phyloP scores from a whole-genome alignment of 1,140 invertebrate species.

The Limonius californicus region DNA sequence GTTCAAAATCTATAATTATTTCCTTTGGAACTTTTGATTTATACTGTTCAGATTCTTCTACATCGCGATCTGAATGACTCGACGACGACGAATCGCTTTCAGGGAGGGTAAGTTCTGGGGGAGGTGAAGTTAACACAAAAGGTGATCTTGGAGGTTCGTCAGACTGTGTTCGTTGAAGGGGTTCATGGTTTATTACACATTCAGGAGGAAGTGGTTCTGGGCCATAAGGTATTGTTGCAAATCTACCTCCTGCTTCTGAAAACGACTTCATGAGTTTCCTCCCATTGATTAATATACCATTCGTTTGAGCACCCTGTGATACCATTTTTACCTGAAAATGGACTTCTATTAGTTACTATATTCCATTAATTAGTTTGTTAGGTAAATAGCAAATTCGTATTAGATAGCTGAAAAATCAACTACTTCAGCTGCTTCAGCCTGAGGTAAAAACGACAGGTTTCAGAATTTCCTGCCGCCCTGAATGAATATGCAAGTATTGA shows the following conservation, averaged over 20 bases:
- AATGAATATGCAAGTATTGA: neutral
- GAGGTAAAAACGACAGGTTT: no score
- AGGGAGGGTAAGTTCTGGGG: constrained; percentile 28
- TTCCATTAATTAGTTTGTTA: neutral
- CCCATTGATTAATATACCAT: constrained; percentile 63
- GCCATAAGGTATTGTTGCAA: constrained; percentile 45
- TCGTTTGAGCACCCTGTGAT: constrained; percentile 84
- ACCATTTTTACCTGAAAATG: constrained; percentile 72
- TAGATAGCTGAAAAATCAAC: no score
- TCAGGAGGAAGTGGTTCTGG: constrained; percentile 34
- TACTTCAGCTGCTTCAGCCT: no score
- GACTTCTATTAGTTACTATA: no score
- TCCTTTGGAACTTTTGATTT: constrained; percentile 56
- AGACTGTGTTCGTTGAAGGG: constrained; percentile 70
- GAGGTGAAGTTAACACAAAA: constrained; percentile 53
- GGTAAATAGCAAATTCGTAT: no score
- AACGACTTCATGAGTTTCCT: constrained; percentile 78
- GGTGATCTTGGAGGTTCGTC: constrained; percentile 75
- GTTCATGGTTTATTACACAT: constrained; percentile 59
- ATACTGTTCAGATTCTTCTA: constrained; percentile 56
- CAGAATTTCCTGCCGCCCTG: no score
- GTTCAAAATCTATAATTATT: constrained; percentile 84
- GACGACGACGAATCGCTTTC: constrained; percentile 39
- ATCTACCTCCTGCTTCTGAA: constrained; percentile 68
- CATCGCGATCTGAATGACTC: constrained; percentile 38